Conservation (phyloP, 2,113 vertebrate genomes). For the Eublepharis macularius region DNA sequence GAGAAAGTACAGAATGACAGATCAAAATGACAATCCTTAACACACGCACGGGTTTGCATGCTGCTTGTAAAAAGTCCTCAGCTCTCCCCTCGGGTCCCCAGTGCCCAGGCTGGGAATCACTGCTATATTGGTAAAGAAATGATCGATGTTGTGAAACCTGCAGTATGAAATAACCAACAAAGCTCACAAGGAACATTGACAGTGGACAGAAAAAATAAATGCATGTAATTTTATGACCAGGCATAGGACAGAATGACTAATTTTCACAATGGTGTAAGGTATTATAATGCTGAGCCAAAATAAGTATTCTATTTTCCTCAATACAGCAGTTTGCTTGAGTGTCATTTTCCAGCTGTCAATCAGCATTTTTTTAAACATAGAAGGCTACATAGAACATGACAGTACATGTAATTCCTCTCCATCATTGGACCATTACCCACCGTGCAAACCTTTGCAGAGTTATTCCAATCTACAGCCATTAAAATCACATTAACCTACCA, state of each 20-base stretch:
- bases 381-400: neutral
- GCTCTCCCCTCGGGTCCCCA: too few relatives aligned
- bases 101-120: too few relatives aligned
- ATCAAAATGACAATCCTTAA: too few relatives aligned
- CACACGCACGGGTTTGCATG: too few relatives aligned
- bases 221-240: neutral
- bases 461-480: too few relatives aligned
- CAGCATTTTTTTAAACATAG: neutral
- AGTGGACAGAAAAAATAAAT: neutral
- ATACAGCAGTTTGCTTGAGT: neutral
- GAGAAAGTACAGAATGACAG: too few relatives aligned
- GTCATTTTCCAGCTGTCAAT: neutral
- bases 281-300: neutral
- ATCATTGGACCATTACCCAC: neutral
- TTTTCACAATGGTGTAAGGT: neutral
- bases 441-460: too few relatives aligned
- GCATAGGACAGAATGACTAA: neutral
- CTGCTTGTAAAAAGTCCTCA: too few relatives aligned
- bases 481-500: too few relatives aligned
- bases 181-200: neutral
- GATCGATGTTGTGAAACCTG: conserved; percentile 47
- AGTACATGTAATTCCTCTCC: neutral
- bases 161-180: conserved; percentile 50
- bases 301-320: neutral
- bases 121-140: conserved; percentile 6